phyloP scores from a whole-genome alignment of 2,888 invertebrate genomes.

The Amiota minor region DNA sequence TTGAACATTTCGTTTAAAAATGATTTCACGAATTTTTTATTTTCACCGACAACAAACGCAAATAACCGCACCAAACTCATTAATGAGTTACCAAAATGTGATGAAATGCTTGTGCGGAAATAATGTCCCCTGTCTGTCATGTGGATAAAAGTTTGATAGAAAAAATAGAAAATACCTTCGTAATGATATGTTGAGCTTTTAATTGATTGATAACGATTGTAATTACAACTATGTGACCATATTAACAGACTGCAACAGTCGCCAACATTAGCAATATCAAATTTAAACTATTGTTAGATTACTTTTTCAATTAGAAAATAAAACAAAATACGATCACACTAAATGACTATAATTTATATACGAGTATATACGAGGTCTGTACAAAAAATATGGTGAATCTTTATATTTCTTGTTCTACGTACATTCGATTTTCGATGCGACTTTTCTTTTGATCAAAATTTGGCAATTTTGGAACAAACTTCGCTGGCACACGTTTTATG shows the following conservation, averaged over 20 bases:
- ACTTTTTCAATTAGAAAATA: too few relatives aligned
- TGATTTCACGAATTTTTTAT: slow-evolving; percentile 11
- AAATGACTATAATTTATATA: too few relatives aligned
- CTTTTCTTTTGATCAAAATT: too few relatives aligned
- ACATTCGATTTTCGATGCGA: too few relatives aligned
- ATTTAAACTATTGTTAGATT: too few relatives aligned
- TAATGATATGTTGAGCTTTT: slow-evolving; percentile 42
- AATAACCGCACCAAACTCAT: slow-evolving; percentile 32
- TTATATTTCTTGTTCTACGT: too few relatives aligned
- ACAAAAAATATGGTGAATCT: too few relatives aligned
- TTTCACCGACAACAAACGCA: neutral
- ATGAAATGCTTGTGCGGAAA: neutral
- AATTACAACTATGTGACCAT: slow-evolving; percentile 21
- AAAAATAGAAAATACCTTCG: slow-evolving; percentile 11
- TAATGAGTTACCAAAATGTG: slow-evolving; percentile 34
- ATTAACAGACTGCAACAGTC: neutral
- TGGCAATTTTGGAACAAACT: too few relatives aligned
- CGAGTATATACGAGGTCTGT: too few relatives aligned
- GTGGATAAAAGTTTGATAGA: neutral
- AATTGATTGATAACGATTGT: slow-evolving; percentile 49
- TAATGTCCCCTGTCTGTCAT: neutral
- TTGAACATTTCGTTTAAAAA: slow-evolving; percentile 52
- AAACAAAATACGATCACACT: too few relatives aligned
- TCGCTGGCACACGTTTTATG: too few relatives aligned
- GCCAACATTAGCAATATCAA: neutral